Percentiles rank a stretch among this genome's conserved stretches.
phyloP scores from a whole-genome alignment of 1,140 invertebrate species.

The Archivesica marissinica region DNA sequence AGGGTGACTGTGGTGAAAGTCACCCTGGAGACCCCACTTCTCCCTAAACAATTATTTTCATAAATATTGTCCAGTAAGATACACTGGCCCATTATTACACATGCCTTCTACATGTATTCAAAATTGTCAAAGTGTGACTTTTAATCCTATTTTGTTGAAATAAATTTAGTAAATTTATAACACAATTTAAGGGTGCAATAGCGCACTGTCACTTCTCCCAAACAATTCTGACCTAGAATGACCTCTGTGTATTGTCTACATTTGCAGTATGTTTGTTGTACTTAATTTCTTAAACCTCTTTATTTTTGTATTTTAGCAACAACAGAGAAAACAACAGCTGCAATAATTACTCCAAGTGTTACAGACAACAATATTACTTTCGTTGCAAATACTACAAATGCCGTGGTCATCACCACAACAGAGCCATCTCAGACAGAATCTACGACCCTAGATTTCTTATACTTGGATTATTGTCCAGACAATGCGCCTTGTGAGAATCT shows the following conservation, averaged over 20 bases:
- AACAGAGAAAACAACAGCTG: background rate
- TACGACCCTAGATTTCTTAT: background rate
- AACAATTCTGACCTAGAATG: no score
- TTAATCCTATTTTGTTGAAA: no score
- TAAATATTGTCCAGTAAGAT: no score
- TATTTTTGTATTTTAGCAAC: background rate
- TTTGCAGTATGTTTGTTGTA: background rate
- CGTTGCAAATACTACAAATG: background rate
- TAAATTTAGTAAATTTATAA: no score
- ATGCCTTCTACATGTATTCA: no score
- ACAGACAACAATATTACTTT: background rate
- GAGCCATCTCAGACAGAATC: background rate
- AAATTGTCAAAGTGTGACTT: no score
- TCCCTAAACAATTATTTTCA: no score
- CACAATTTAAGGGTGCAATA: no score
- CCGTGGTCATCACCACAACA: background rate
- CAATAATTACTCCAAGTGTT: background rate
- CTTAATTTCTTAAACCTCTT: background rate
- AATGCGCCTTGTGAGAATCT: constrained; percentile 66
- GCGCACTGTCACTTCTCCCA: no score
- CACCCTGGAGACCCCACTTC: no score
- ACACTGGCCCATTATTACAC: no score
- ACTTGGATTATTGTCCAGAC: constrained; percentile 68
- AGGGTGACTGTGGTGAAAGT: no score
- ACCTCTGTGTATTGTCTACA: background rate